A percentile compares a stretch with the other conserved stretches of the same genome.
Evolutionary conservation across 2,113 vertebrate genomes (phyloP).

Genomic region (Larimichthys polyactis): DNA sequence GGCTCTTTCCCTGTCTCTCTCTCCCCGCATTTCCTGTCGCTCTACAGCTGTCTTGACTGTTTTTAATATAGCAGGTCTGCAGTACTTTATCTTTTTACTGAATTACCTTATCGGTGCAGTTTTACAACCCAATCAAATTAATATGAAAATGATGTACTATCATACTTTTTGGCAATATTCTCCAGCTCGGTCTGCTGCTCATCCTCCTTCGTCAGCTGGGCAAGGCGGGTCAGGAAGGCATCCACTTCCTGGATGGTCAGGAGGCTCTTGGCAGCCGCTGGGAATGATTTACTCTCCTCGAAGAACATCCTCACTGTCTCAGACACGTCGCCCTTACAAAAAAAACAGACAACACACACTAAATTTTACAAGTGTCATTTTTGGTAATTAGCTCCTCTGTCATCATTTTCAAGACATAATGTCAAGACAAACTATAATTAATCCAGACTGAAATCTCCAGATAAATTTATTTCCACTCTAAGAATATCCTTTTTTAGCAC

Average conservation of each 20-base stretch:
- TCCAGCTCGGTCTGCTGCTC: conserved; percentile 95
- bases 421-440: background rate
- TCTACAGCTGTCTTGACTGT: background rate
- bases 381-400: background rate
- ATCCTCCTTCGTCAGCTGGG: conserved; percentile 96
- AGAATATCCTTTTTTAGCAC: background rate
- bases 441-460: background rate
- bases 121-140: background rate
- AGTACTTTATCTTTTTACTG: background rate
- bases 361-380: background rate
- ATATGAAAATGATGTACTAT: background rate
- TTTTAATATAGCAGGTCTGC: background rate
- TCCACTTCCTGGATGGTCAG: conserved; percentile 98
- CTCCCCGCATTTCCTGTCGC: too few species aligned
- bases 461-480: background rate
- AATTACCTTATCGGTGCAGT: background rate
- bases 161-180: conserved; percentile 89
- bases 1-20: too few species aligned
- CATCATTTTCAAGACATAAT: background rate
- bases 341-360: too few species aligned
- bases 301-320: conserved; percentile 97
- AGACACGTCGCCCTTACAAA: conserved; percentile 92
- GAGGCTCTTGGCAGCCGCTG: conserved; percentile 92
- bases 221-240: conserved; percentile 88
- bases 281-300: conserved; percentile 91